These are phyloP conservation scores for Orius insidiosus DNA, from an alignment of 1,140 invertebrate genomes.

Conservation along the genomic window DNA sequence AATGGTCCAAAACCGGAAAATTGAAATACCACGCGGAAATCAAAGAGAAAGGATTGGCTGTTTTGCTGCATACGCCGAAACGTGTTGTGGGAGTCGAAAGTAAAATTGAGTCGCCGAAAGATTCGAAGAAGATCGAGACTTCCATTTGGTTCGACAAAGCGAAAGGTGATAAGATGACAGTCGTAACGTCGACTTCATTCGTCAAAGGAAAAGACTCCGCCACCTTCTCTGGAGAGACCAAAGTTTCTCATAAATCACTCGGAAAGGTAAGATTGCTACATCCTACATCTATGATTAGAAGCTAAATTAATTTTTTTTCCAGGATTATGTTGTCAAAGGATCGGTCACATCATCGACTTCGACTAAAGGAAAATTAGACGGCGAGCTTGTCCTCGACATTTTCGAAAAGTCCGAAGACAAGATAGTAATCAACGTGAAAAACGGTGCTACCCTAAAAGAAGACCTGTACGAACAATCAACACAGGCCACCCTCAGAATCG, in stretches of 20 bases:
- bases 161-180: slow-evolving; percentile 34
- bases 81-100: neutral
- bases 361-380: slow-evolving; percentile 29
- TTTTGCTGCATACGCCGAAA: neutral
- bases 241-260: slow-evolving; percentile 43
- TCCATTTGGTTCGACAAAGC: slow-evolving; percentile 50
- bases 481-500: slow-evolving; percentile 26
- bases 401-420: slow-evolving; percentile 42
- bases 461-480: slow-evolving; percentile 27
- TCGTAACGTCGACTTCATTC: slow-evolving; percentile 5
- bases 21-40: slow-evolving; percentile 1
- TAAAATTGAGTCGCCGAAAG: slow-evolving; percentile 15
- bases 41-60: too few relatives aligned
- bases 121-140: slow-evolving; percentile 30
- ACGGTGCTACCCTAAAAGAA: slow-evolving; percentile 18
- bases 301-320: slow-evolving; percentile 14
- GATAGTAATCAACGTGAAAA: slow-evolving; percentile 28
- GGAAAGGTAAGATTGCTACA: slow-evolving; percentile 35
- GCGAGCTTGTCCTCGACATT: slow-evolving; percentile 37
- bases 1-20: slow-evolving; percentile 17
- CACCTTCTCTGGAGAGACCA: slow-evolving; percentile 34
- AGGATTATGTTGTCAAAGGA: slow-evolving; percentile 34
- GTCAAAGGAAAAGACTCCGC: slow-evolving; percentile 24
- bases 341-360: slow-evolving; percentile 25
- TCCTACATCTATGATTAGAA: slow-evolving; percentile 7